Percentiles rank a stretch among this genome's conserved stretches.
These are phyloP conservation scores for Artibeus lituratus DNA, from an alignment of 2,797 vertebrate genomes.

Conservation along the genomic window DNA sequence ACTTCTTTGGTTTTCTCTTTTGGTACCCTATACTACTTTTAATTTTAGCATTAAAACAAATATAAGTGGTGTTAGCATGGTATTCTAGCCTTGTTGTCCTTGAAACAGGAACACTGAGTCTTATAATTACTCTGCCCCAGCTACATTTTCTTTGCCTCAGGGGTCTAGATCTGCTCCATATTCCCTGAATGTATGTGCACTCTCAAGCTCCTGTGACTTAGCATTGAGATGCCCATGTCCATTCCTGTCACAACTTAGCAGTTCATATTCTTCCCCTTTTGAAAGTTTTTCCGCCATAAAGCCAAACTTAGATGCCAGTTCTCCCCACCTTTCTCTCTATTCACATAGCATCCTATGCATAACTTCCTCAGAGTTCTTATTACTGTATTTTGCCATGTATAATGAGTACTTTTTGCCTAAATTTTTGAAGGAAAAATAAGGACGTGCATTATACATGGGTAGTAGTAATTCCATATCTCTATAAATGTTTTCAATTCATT, in stretches of 20 bases:
- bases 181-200: neutral
- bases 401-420: too few species aligned
- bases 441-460: too few species aligned
- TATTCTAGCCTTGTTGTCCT: neutral
- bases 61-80: neutral
- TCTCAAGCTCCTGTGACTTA: neutral
- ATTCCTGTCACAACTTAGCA: neutral
- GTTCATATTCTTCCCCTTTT: neutral
- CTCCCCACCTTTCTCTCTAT: neutral
- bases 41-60: neutral
- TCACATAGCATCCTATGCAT: neutral
- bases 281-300: slow-evolving; percentile 27
- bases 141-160: neutral
- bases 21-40: too few species aligned
- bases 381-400: neutral
- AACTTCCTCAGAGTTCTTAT: neutral
- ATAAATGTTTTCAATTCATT: too few species aligned
- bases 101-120: neutral
- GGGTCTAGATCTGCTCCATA: neutral
- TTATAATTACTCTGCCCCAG: neutral
- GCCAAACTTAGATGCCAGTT: neutral
- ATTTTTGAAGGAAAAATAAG: too few species aligned
- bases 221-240: neutral
- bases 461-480: too few species aligned
- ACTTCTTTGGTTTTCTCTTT: too few species aligned